Base-by-base conservation (phyloP, 2,797 vertebrate genomes). In the Phataginus tetradactyla region DNA sequence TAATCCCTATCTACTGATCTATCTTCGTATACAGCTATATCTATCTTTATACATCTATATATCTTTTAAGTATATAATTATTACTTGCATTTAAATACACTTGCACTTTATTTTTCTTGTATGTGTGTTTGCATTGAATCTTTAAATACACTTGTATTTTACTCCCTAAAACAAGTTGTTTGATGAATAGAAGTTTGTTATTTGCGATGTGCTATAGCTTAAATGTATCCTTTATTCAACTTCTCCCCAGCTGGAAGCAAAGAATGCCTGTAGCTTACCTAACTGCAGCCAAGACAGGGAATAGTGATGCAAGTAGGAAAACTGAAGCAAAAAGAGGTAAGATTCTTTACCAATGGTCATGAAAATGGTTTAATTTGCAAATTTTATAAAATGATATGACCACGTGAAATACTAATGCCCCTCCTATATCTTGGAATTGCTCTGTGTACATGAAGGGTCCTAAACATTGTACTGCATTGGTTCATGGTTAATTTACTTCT, bases 91-190 rank as follows among this genome's bases (percentile, higher is more conserved):
- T 39, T 32, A 55, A 84, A 53, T n/a, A 68, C 5, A 17, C 0
- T 34, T 88, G 1, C 8, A 68, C 53, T 79, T 61, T 68, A 45
- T 59, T 49, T 79, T 77, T 77, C 61, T 57, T 85, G 3, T 71
- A 21, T 71, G 20, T 53, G 55, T 75, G 25, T 88, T 15, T 91
- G 4, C 20, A 63, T 29, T 64, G 25, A 53, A n/a, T 59, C 27
- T 79, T 53, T 90, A 37, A 45, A 89, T 17, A 59, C 29, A 18
- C 11, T 72, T 90, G 6, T 34, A 90, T 66, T 37, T 78, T 74
- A 78, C 11, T 29, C 5, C 25, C 6, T 85, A 66, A 66, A 79
- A 84, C 74, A 25, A 34, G 3, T 17, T 64, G 12, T 75, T 75
- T 77, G 5, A 17, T 71, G 8, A 17, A 15, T 1, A 59, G 4